Percentiles rank a stretch among this genome's conserved stretches.
Evolutionary conservation across 2,797 vertebrate genomes (phyloP).

Genomic region (Poeciliopsis paucimaculata): DNA sequence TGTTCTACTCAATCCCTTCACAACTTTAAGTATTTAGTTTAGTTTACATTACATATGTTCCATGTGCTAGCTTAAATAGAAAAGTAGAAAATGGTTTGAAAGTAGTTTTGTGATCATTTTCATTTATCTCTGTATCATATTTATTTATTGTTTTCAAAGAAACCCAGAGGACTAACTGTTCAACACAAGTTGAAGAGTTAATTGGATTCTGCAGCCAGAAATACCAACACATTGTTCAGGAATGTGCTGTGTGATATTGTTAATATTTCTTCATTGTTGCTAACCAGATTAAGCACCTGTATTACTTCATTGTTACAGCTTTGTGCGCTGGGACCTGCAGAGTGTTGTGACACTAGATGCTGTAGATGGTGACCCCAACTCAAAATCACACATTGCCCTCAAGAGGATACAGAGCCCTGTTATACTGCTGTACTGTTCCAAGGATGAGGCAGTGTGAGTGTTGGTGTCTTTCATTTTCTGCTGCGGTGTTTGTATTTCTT

Average conservation of each 20-base stretch:
- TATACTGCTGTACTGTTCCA: slow-evolving; percentile 96
- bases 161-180: background rate
- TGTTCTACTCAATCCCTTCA: background rate
- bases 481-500: slow-evolving; percentile 6
- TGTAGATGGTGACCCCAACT: slow-evolving; percentile 87
- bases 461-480: slow-evolving; percentile 19
- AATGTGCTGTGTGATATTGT: background rate
- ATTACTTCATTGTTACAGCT: slow-evolving; percentile 81
- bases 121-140: background rate
- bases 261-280: slow-evolving; percentile 34
- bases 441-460: slow-evolving; percentile 89
- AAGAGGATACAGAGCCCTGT: slow-evolving; percentile 98
- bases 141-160: background rate
- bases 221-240: background rate
- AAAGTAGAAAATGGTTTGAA: background rate
- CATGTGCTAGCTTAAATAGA: background rate
- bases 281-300: slow-evolving; percentile 41
- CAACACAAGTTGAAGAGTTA: background rate
- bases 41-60: background rate
- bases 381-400: slow-evolving; percentile 93
- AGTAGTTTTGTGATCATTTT: background rate
- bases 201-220: background rate
- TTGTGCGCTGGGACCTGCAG: slow-evolving; percentile 98
- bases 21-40: background rate
- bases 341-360: slow-evolving; percentile 92